Conservation (phyloP, 2,797 vertebrate species). For the Poliocrania exsul region DNA sequence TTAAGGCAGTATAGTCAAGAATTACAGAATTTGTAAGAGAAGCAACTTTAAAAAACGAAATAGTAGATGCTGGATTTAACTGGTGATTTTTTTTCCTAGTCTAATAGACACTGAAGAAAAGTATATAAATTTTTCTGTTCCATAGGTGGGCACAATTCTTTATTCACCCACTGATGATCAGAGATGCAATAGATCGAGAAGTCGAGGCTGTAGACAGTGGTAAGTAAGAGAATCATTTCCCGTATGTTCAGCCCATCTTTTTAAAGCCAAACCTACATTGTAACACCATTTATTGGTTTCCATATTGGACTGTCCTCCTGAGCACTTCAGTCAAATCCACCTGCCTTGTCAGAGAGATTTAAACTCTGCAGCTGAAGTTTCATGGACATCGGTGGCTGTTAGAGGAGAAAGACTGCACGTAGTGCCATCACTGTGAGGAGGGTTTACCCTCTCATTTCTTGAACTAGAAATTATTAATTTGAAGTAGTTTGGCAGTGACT, state of each 20-base stretch:
- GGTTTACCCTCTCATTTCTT: neutral
- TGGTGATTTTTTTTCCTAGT: fast-evolving
- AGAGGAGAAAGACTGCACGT: neutral
- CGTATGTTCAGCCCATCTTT: neutral
- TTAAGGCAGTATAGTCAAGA: neutral
- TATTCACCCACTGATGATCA: conserved; percentile 93
- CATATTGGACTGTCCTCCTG: neutral
- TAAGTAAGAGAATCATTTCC: conserved; percentile 80
- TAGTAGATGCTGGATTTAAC: neutral
- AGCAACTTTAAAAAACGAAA: neutral
- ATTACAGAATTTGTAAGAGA: neutral
- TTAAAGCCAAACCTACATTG: neutral
- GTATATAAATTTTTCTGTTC: neutral
- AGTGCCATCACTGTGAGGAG: neutral
- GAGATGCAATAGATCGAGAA: conserved; percentile 92
- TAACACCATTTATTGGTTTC: neutral
- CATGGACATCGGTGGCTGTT: neutral
- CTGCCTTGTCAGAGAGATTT: neutral
- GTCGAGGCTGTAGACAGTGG: conserved; percentile 97
- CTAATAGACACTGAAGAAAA: neutral
- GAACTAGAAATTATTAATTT: neutral
- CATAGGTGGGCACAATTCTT: conserved; percentile 97
- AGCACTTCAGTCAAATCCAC: neutral
- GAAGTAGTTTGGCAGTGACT: neutral
- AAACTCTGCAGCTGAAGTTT: neutral